Evolutionary conservation across 2,113 vertebrate species (phyloP).

Genomic region (Heliornis fulica): DNA sequence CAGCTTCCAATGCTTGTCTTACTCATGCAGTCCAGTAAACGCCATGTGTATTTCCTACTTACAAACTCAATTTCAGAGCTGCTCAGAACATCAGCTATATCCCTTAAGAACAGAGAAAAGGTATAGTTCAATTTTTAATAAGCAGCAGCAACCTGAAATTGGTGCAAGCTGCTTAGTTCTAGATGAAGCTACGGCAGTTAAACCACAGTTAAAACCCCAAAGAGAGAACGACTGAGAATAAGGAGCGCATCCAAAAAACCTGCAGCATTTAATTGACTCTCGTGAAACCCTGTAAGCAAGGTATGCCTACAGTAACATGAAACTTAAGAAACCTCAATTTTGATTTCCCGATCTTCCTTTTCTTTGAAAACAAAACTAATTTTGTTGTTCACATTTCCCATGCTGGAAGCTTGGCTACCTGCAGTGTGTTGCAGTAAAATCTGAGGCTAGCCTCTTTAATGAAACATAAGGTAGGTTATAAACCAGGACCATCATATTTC

Average conservation of each 20-base stretch:
- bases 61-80: not conserved
- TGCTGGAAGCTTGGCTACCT: not conserved
- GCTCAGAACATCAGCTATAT: not conserved
- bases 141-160: constrained; percentile 41
- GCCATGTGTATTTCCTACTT: not conserved
- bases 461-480: not conserved
- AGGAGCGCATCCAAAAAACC: not conserved
- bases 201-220: constrained; percentile 49
- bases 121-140: constrained; percentile 40
- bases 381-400: not conserved
- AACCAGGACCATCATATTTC: not conserved
- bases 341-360: not conserved
- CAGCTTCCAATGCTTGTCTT: not conserved
- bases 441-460: not conserved
- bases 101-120: constrained; percentile 33
- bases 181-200: constrained; percentile 35
- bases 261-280: constrained; percentile 10
- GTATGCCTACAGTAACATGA: not conserved
- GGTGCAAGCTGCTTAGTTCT: constrained; percentile 19
- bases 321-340: not conserved
- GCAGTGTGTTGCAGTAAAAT: not conserved
- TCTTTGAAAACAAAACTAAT: constrained; percentile 6
- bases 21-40: not conserved
- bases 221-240: constrained; percentile 1
- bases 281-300: not conserved